phyloP scores from a whole-genome alignment of 1,140 invertebrate genomes.

The Calliphora vicina region DNA sequence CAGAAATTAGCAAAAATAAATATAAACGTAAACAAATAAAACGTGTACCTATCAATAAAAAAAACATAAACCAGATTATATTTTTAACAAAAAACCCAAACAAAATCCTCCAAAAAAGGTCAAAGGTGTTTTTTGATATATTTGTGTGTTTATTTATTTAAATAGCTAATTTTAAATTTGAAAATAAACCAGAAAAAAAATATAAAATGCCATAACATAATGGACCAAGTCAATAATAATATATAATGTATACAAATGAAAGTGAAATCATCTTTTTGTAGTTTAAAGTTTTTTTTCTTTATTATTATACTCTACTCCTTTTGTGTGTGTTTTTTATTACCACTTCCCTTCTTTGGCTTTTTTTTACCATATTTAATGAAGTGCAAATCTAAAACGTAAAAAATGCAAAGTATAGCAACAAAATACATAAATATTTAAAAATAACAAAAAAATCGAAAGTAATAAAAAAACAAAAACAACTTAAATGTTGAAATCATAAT shows the following conservation, averaged over 20 bases:
- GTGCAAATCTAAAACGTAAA: conserved; percentile 5
- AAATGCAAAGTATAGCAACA: background rate
- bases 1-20: background rate
- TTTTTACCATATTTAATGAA: background rate
- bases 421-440: background rate
- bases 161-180: background rate
- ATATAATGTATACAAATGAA: background rate
- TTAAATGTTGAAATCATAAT: background rate
- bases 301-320: background rate
- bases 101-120: background rate
- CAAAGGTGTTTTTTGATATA: conserved; percentile 3
- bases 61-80: no score
- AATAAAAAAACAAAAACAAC: background rate
- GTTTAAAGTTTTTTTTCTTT: background rate
- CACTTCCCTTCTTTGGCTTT: background rate
- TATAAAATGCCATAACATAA: background rate
- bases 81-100: background rate
- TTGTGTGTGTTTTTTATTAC: no score
- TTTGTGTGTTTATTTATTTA: background rate
- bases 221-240: background rate
- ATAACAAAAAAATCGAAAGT: background rate
- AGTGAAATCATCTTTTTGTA: conserved; percentile 1
- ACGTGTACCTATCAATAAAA: background rate
- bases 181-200: background rate
- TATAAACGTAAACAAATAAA: background rate